These are phyloP conservation scores for Lamellibrachia luymesi DNA, from an alignment of 1,140 invertebrate genomes.

Conservation along the genomic window DNA sequence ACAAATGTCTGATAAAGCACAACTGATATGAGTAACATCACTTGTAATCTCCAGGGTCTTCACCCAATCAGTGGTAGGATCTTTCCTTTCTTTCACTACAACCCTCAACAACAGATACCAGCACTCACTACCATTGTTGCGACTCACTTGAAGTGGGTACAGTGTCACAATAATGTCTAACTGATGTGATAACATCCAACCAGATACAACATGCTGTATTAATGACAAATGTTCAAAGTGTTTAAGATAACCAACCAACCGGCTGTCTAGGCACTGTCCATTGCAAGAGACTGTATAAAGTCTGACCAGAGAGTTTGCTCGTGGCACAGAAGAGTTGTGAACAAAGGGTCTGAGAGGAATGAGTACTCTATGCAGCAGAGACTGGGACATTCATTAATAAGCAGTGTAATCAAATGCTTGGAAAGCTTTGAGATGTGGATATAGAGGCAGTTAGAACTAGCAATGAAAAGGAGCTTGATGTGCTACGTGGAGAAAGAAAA, in stretches of 20 bases:
- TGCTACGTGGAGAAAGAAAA: not conserved
- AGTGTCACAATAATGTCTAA: not conserved
- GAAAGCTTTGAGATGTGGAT: not conserved
- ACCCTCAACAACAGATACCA: not conserved
- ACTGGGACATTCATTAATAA: not conserved
- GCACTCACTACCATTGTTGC: not conserved
- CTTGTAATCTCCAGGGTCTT: not conserved
- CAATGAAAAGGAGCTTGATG: not conserved
- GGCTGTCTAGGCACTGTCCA: not conserved
- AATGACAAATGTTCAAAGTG: slow-evolving; percentile 1
- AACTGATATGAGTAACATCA: not conserved
- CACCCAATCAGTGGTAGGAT: not conserved
- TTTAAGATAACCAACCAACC: not conserved
- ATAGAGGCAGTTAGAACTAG: not conserved
- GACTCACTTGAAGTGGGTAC: not conserved
- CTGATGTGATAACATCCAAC: not conserved
- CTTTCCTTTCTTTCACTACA: not conserved
- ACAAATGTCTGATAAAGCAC: not conserved
- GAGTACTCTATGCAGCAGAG: not conserved
- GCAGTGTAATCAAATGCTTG: not conserved
- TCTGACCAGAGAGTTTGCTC: not conserved
- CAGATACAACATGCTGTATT: not conserved
- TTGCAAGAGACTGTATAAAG: not conserved
- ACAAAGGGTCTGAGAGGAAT: not conserved
- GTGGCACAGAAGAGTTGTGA: not conserved